Evolutionary conservation across 2,797 vertebrate species (phyloP).

Genomic region (Halcyon chelicuti): DNA sequence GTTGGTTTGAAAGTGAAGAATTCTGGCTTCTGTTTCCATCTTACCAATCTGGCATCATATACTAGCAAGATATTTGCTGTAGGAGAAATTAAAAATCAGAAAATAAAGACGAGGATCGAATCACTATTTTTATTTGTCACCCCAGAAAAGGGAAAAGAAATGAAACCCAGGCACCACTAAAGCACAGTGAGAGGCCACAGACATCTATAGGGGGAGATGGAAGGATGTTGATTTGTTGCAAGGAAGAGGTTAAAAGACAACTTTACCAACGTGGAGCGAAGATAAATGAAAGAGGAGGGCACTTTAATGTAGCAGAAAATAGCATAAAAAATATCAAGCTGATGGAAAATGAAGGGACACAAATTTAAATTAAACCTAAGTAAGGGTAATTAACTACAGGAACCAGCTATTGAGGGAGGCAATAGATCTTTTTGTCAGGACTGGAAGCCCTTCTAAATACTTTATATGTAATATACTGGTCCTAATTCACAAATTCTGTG

Average conservation of each 20-base stretch:
- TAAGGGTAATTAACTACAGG: not conserved
- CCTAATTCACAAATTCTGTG: conserved; percentile 8
- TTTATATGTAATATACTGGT: conserved; percentile 4
- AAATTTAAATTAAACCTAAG: conserved; percentile 21
- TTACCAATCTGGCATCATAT: not conserved
- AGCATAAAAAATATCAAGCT: not conserved
- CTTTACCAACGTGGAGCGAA: not conserved
- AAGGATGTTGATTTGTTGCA: not conserved
- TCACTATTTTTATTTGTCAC: not conserved
- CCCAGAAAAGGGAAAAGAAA: not conserved
- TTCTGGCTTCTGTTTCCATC: not conserved
- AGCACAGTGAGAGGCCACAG: not conserved
- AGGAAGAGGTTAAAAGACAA: not conserved
- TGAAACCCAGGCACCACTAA: not conserved
- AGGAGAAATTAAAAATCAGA: not conserved
- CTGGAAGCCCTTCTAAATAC: conserved; percentile 22
- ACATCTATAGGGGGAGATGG: not conserved
- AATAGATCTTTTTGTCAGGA: not conserved
- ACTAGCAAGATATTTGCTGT: not conserved
- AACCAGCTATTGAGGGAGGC: not conserved
- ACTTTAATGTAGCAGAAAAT: not conserved
- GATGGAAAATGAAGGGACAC: not conserved
- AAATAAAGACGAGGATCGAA: not conserved
- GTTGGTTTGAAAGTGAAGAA: not conserved
- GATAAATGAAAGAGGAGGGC: not conserved